These are phyloP conservation scores for Nemotelus nigrinus DNA, from an alignment of 2,888 invertebrate genomes.

Conservation along the genomic window DNA sequence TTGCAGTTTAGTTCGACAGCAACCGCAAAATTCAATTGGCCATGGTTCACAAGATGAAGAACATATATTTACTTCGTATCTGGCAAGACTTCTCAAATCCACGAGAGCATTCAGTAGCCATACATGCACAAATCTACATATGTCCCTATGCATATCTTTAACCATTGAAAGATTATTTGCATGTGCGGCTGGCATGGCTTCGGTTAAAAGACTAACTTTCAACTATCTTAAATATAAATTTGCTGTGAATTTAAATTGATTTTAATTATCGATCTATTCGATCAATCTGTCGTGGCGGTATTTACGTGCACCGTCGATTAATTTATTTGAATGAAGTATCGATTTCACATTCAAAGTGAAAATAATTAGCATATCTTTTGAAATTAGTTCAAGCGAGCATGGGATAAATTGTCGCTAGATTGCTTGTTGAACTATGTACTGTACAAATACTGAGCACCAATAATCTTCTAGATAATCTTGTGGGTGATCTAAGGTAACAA, in stretches of 20 bases:
- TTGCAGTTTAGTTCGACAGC: too few relatives aligned
- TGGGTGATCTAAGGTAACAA: too few relatives aligned
- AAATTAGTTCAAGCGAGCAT: slow-evolving; percentile 42
- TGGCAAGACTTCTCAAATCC: too few relatives aligned
- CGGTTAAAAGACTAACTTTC: background rate
- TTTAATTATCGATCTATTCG: slow-evolving; percentile 45
- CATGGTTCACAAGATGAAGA: too few relatives aligned
- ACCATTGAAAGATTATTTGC: slow-evolving; percentile 25
- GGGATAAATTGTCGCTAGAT: slow-evolving; percentile 6
- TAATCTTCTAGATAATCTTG: too few relatives aligned
- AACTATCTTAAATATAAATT: slow-evolving; percentile 39
- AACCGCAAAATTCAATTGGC: too few relatives aligned
- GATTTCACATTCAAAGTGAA: slow-evolving; percentile 15
- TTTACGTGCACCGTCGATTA: slow-evolving; percentile 2
- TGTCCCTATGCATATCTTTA: too few relatives aligned
- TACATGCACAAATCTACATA: too few relatives aligned
- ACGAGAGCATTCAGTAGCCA: too few relatives aligned
- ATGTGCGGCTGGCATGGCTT: slow-evolving; percentile 17
- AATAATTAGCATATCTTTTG: slow-evolving; percentile 46
- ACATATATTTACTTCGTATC: too few relatives aligned
- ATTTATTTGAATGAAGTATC: slow-evolving; percentile 32
- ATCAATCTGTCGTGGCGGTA: slow-evolving; percentile 38
- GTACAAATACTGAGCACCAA: too few relatives aligned
- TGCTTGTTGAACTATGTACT: too few relatives aligned
- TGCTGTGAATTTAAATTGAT: slow-evolving; percentile 43